Conservation (phyloP, 1,140 invertebrate species). For the Hormaphis cornu region DNA sequence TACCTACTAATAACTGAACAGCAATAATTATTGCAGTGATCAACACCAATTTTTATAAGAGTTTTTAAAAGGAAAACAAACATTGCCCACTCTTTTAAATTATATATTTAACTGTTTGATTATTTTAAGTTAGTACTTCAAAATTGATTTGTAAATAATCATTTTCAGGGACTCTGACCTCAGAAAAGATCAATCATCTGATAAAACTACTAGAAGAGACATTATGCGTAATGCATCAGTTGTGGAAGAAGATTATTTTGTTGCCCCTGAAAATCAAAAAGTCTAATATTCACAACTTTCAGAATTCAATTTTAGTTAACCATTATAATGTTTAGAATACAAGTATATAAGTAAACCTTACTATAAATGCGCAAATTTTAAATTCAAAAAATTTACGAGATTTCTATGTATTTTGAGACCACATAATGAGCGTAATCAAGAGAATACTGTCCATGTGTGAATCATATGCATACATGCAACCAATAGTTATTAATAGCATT, state of each 20-base stretch:
- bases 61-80: no score
- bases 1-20: no score
- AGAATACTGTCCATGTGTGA: constrained; percentile 43
- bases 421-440: constrained; percentile 32
- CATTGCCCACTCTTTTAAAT: background rate
- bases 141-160: background rate
- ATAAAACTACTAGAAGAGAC: constrained; percentile 54
- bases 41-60: no score
- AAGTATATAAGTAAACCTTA: background rate
- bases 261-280: constrained; percentile 55
- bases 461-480: constrained; percentile 41
- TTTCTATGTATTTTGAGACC: background rate
- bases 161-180: constrained; percentile 54
- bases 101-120: background rate
- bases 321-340: background rate
- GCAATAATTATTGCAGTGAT: no score
- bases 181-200: constrained; percentile 58
- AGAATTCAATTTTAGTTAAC: background rate
- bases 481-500: constrained; percentile 35
- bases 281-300: constrained; percentile 63
- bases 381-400: background rate
- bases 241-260: constrained; percentile 78
- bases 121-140: background rate
- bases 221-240: constrained; percentile 63
- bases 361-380: background rate